Evolutionary conservation across 2,113 vertebrate genomes (phyloP).

Genomic region (Pteruthius melanotis): DNA sequence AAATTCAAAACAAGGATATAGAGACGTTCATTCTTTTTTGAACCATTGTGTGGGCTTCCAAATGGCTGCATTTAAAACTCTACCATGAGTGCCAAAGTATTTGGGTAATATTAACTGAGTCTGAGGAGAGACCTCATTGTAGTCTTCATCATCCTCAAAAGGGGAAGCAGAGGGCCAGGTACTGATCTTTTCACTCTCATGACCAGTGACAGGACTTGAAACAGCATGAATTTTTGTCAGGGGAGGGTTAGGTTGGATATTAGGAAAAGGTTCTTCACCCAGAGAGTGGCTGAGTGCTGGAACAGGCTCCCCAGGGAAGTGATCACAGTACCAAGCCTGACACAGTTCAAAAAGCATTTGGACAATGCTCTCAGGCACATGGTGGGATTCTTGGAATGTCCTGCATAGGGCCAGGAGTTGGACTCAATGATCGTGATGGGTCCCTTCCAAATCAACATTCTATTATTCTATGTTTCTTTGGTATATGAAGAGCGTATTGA

Average conservation of each 20-base stretch:
- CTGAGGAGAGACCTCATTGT: no score
- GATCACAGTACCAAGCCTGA: neutral
- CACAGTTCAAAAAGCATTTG: neutral
- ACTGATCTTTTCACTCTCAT: neutral
- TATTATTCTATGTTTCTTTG: neutral
- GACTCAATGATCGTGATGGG: neutral
- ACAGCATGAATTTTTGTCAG: no score
- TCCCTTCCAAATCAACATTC: neutral
- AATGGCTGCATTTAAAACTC: neutral
- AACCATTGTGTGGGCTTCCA: neutral
- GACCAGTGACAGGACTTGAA: neutral
- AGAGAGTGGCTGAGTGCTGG: rapidly evolving
- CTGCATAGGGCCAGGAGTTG: neutral
- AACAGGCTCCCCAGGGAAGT: neutral
- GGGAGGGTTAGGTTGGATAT: neutral
- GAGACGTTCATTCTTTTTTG: neutral
- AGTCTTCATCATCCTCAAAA: neutral
- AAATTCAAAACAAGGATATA: neutral
- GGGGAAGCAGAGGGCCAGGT: neutral
- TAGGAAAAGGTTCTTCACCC: neutral
- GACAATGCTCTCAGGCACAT: neutral
- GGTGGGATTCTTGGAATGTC: neutral
- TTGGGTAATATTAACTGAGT: neutral
- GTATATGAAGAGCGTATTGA: neutral
- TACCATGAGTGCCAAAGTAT: neutral